Base-by-base conservation (phyloP, 2,888 invertebrate species). In the Melanargia galathea region DNA sequence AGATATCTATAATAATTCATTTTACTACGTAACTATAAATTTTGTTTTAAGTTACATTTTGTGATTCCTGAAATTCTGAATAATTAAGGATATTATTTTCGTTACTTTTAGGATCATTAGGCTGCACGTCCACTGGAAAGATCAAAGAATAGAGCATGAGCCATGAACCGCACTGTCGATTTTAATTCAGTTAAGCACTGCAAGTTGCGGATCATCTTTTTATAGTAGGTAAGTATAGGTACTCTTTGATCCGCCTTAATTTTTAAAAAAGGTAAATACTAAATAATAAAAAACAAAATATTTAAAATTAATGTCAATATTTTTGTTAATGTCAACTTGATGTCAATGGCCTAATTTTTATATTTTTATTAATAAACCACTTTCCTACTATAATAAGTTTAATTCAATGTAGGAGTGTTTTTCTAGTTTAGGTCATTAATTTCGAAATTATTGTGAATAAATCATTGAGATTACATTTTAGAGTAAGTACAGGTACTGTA, bases 381-480 rank as follows among this genome's bases (percentile, higher is more conserved):
- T 77, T 73, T 71, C 58, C 40, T 59, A 54, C 46, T 62, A 46
- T 62, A 48, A 49, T 64, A 62, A 64, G 64, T 64, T 72, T 78
- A 76, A 63, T 78, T 85, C 76, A 73, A 84, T 84, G 84, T 83
- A 80, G 79, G 71, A 66, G 65, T 69, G 66, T 70, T 72, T 51
- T 63, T 57, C 70, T 66, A 33, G 49, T 77, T 81, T 75, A 49
- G 74, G 75, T 68, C 60, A 59, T 62, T 64, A 65, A 59, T 68
- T 69, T 79, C 84, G 78, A 88, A 88, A 86, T 88, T 87, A 80
- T 74, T 71, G 87, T 87, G 77, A 70, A 67, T 63, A 66, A 61
- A 60, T 58, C 59, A 20, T 54, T 55, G 40, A 51, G 46, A 62
- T 46, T 38, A 4, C 22, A 54, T 33, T 56, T 40, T 59, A 60